A percentile compares a stretch with the other conserved stretches of the same genome.
Evolutionary conservation across 2,797 vertebrate genomes (phyloP).

Genomic region (Spea hammondii): DNA sequence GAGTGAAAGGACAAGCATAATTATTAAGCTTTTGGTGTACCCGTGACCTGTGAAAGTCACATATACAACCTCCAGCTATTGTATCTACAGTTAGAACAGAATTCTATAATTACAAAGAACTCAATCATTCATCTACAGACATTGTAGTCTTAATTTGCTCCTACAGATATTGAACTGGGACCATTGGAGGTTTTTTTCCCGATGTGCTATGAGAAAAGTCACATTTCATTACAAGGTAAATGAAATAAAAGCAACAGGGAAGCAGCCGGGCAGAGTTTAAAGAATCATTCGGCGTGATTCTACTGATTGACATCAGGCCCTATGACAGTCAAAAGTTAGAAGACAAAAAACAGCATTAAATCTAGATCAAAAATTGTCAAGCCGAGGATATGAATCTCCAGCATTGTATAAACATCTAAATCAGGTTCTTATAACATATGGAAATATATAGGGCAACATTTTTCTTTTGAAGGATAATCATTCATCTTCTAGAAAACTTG

Average conservation of each 20-base stretch:
- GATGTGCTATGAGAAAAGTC: conserved; percentile 51
- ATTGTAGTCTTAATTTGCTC: conserved; percentile 52
- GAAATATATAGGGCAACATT: too few relatives aligned
- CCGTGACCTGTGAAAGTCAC: conserved; percentile 16
- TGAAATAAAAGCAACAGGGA: conserved; percentile 41
- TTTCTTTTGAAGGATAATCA: too few relatives aligned
- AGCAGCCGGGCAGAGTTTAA: conserved; percentile 52
- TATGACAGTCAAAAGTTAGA: background rate
- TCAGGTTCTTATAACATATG: too few relatives aligned
- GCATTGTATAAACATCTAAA: too few relatives aligned
- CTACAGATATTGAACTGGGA: conserved; percentile 52
- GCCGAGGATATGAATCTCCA: too few relatives aligned
- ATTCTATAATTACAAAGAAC: conserved; percentile 53
- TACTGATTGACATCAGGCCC: background rate
- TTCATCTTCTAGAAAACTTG: too few relatives aligned
- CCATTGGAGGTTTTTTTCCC: conserved; percentile 44
- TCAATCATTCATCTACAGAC: conserved; percentile 39
- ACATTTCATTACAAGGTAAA: conserved; percentile 51
- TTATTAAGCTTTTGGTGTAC: background rate
- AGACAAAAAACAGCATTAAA: background rate
- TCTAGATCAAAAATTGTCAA: background rate
- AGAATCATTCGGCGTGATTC: conserved; percentile 29
- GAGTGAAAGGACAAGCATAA: background rate
- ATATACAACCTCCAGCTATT: conserved; percentile 10
- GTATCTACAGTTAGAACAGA: conserved; percentile 42